Base-by-base conservation (phyloP, 2,797 vertebrate species). In the Pseudochirops corinnae region DNA sequence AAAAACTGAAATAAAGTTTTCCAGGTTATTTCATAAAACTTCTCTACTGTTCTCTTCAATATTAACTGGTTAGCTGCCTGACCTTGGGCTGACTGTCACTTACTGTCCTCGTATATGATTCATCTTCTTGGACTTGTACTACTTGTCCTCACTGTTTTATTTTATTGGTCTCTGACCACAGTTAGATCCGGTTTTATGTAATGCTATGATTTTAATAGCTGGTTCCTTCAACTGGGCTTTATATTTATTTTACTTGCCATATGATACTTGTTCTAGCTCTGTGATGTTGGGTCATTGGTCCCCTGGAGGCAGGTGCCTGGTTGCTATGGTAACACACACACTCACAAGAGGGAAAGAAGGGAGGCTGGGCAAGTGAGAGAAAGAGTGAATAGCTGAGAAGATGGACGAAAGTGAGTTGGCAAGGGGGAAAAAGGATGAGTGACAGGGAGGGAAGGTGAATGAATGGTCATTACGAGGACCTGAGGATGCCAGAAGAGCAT, bases 191-290 rank as follows among this genome's bases (percentile, higher is more conserved):
- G 74, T 87, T 87, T 87, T 87, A 87, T 50, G 39, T 46, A 87
- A 87, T 50, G 39, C 74, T 87, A 50, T 87, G 74, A 50, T 87
- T 87, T 87, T 87, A 87, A 87, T 87, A 87, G 74, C 74, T 87
- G 39, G 74, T 87, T 87, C 74, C 39, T 46, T 87, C 39, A 87
- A 50, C 74, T 50, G 24, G 74, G 39, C 39, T 50, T 87, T 87
- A 87, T 46, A 87, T 87, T 87, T 87, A 50, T 50, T 87, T 87
- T 87, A 87, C 74, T 87, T 87, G 74, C 74, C 74, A 87, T 87
- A 87, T 50, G 74, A 87, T 87, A 50, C 74, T 87, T 87, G 74
- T 87, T 87, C 74, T 87, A 26, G 39, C 39, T 46, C 74, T 3
- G 9, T 10, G 39, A 87, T 87, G 74, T 87, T 87, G 74, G 74